Evolutionary conservation across 1,140 invertebrate species (phyloP), one percentile per base, ranked within the genome.

Genomic region (Scaptomyza pallida): DNA sequence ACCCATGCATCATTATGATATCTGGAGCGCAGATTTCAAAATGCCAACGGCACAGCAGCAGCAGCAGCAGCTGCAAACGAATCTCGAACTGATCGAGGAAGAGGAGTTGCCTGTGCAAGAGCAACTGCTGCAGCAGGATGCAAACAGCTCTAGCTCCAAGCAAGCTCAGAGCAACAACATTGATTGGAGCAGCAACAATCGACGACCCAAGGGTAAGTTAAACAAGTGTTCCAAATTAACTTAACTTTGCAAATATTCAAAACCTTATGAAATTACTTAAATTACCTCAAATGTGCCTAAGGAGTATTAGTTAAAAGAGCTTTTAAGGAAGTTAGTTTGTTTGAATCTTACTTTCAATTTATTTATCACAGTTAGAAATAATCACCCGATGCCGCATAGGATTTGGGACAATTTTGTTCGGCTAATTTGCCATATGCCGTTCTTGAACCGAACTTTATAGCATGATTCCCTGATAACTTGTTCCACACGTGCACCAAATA

Each of bases 401-500:
- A 90, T 41, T 91, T 92, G 0, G 94, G 94, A 81, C 94, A 95
- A 89, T 93, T 92, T 48, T 93, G 91, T 50, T 92, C 90, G 1
- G 94, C 94, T 12, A 93, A 91, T 13, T 92, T 61, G 6, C 91
- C 92, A 61, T 95, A 95, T 1, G 94, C 93, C 17, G 92, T 92
- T 16, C 91, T 79, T 4, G 92, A 92, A 10, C 92, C 89, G n/a
- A 0, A 93, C 89, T 5, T 79, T 78, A n/a, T n/a, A n/a, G n/a
- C n/a, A 95, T 83, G 30, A n/a, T n/a, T n/a, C n/a, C n/a, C 71
- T 86, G 94, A 95, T 37, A 94, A 92, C 43, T 93, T 94, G 74
- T 96, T 95, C 95, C 95, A 95, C 0, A 95, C 93, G 65, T 96
- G 95, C 48, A 95, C 93, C 0, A 92, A 91, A 62, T 92, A 92